These are phyloP conservation scores for Passerina amoena DNA, from an alignment of 2,113 vertebrate genomes.

Conservation along the genomic window DNA sequence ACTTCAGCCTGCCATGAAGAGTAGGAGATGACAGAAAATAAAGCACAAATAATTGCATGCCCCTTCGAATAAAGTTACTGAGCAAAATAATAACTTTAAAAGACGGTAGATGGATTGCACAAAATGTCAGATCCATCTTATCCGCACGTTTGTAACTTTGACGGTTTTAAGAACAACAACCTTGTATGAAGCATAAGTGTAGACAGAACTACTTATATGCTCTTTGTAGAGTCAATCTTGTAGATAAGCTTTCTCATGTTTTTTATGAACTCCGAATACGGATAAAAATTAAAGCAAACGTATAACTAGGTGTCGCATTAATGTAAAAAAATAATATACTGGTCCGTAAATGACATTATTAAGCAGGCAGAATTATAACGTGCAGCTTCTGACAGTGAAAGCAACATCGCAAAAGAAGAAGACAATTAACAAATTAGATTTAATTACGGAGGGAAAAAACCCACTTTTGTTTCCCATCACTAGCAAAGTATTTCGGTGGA, in stretches of 20 bases:
- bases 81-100: not conserved
- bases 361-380: conserved; percentile 61
- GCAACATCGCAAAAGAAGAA: conserved; percentile 36
- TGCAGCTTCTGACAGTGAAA: conserved; percentile 35
- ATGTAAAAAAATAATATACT: conserved; percentile 56
- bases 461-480: conserved; percentile 38
- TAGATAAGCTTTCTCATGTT: not conserved
- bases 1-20: not conserved
- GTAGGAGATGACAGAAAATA: not conserved
- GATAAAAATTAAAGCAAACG: conserved; percentile 57
- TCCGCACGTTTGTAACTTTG: not conserved
- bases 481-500: not conserved
- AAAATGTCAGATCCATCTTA: not conserved
- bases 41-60: conserved; percentile 6
- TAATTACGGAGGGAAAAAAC: conserved; percentile 34
- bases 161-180: not conserved
- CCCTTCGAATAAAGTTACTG: conserved; percentile 5
- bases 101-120: not conserved
- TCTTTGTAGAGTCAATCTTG: not conserved
- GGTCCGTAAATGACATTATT: conserved; percentile 68
- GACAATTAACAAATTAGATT: conserved; percentile 67
- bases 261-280: conserved; percentile 2
- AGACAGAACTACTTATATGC: not conserved
- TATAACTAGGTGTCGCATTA: conserved; percentile 47
- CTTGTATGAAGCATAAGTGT: not conserved